A percentile compares a stretch with the other conserved stretches of the same genome.
Evolutionary conservation across 2,797 vertebrate genomes (phyloP).

Genomic region (Falco concolor): DNA sequence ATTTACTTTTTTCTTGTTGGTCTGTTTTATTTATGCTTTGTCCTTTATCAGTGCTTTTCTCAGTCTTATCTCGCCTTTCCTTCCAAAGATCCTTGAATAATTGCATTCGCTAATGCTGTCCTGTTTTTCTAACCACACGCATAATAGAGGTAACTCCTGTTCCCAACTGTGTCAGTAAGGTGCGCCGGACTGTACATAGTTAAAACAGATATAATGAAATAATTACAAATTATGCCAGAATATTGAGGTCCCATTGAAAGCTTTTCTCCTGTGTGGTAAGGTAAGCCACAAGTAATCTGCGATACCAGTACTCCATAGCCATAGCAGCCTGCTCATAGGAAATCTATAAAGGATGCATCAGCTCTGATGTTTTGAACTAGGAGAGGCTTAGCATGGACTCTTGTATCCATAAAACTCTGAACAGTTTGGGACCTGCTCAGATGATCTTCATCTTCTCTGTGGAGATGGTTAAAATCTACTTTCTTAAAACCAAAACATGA

Average conservation of each 20-base stretch:
- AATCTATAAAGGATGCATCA: not conserved
- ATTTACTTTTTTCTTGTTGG: not conserved
- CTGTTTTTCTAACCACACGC: not conserved
- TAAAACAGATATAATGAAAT: not conserved
- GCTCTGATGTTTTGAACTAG: not conserved
- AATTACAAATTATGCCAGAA: not conserved
- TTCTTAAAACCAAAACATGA: not conserved
- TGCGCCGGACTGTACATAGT: not conserved
- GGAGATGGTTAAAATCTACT: not conserved
- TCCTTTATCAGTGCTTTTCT: not conserved
- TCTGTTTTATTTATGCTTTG: not conserved
- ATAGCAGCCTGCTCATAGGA: not conserved
- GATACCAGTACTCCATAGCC: not conserved
- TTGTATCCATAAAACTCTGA: not conserved
- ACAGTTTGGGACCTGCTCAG: not conserved
- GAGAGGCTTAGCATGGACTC: not conserved
- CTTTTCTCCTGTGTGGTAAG: not conserved
- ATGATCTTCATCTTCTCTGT: not conserved
- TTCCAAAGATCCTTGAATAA: not conserved
- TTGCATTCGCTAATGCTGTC: not conserved
- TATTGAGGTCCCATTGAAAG: not conserved
- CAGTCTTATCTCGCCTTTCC: not conserved
- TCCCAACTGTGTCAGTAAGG: not conserved
- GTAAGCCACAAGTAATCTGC: not conserved
- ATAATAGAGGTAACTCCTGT: not conserved